These are phyloP conservation scores for Ridgeia piscesae DNA, from an alignment of 1,140 invertebrate genomes.

Conservation along the genomic window DNA sequence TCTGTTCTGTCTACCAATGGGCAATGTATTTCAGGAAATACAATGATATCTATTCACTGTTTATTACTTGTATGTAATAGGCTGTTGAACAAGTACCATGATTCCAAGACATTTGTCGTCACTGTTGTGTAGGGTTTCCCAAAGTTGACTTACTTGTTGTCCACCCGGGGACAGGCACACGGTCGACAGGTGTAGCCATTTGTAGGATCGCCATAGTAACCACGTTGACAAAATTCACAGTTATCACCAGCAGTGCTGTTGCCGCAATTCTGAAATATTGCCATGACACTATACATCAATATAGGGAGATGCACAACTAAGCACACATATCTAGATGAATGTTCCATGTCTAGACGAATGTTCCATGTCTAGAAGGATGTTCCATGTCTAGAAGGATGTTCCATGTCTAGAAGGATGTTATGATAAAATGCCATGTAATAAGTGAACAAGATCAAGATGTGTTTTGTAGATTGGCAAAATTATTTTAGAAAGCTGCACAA, in stretches of 20 bases:
- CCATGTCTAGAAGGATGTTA: background rate
- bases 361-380: too few relatives aligned
- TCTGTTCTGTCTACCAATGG: too few relatives aligned
- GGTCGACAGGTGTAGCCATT: conserved; percentile 82
- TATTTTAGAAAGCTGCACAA: too few relatives aligned
- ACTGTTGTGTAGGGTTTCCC: conserved; percentile 73
- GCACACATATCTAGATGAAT: background rate
- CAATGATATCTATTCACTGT: too few relatives aligned
- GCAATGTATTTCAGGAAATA: too few relatives aligned
- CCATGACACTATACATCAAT: background rate
- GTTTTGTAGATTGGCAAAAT: too few relatives aligned
- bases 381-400: too few relatives aligned
- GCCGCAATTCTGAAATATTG: conserved; percentile 72
- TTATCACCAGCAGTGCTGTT: conserved; percentile 80
- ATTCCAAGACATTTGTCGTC: too few relatives aligned
- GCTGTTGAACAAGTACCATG: too few relatives aligned
- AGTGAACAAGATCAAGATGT: too few relatives aligned
- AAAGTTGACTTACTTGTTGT: conserved; percentile 80
- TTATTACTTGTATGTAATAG: too few relatives aligned
- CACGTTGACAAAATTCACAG: conserved; percentile 85
- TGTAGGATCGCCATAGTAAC: conserved; percentile 90
- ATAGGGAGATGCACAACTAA: background rate
- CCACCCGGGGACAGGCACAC: conserved; percentile 88
- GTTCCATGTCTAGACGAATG: too few relatives aligned
- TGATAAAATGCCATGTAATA: background rate